Evolutionary conservation across 2,113 vertebrate species (phyloP).

Genomic region (Sebastes fasciatus): DNA sequence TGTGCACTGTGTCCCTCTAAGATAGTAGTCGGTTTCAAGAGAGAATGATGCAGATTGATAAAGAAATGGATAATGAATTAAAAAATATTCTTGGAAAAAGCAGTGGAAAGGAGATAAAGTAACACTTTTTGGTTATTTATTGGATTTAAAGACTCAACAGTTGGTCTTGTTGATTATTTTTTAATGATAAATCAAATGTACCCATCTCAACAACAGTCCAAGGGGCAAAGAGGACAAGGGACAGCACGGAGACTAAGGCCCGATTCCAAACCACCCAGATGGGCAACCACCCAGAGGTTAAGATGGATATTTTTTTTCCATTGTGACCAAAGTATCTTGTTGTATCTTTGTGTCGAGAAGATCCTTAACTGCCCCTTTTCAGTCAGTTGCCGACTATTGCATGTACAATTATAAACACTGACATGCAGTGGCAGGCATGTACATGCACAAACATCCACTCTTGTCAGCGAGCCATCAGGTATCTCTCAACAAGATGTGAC

Average conservation of each 20-base stretch:
- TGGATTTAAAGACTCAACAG: background rate
- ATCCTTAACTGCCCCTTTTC: background rate
- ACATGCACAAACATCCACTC: background rate
- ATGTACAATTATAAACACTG: constrained; percentile 24
- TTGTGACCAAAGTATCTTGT: background rate
- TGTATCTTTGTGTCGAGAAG: background rate
- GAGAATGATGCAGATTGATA: background rate
- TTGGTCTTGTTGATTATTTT: too few relatives aligned
- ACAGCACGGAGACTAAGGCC: too few relatives aligned
- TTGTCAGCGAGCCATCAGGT: constrained; percentile 48
- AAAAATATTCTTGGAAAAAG: background rate
- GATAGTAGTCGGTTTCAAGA: background rate
- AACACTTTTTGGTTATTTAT: background rate
- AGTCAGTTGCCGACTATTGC: background rate
- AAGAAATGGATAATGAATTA: background rate
- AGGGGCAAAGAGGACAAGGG: too few relatives aligned
- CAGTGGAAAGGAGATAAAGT: background rate
- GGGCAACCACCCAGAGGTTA: background rate
- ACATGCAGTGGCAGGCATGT: constrained; percentile 23
- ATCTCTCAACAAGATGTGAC: constrained; percentile 58
- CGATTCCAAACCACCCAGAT: too few relatives aligned
- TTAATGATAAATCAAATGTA: too few relatives aligned
- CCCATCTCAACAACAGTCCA: too few relatives aligned
- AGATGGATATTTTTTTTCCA: background rate
- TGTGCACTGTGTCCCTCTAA: background rate